phyloP scores from a whole-genome alignment of 2,113 vertebrate species.

The Brevimyrus niger region DNA sequence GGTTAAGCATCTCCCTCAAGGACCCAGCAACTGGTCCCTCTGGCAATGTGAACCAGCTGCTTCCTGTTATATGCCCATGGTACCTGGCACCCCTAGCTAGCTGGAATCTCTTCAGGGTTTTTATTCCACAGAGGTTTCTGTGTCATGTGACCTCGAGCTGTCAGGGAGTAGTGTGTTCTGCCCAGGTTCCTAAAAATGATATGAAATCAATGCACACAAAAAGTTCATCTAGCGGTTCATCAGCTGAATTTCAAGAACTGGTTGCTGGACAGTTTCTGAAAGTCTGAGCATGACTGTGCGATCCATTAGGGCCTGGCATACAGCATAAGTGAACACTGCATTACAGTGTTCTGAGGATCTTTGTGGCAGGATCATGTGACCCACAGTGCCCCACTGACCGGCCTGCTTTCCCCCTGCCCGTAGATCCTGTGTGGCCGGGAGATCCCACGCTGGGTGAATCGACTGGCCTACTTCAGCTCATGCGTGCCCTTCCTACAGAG shows the following conservation, averaged over 20 bases:
- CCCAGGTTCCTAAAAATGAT: background rate
- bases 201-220: background rate
- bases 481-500: conserved; percentile 98
- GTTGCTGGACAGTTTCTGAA: background rate
- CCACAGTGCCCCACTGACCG: background rate
- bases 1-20: background rate
- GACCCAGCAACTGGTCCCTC: background rate
- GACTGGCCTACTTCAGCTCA: conserved; percentile 98
- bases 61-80: background rate
- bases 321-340: background rate
- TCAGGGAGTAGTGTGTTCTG: background rate
- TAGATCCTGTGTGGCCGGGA: conserved; percentile 95
- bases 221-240: background rate
- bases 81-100: background rate
- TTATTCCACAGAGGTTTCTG: background rate
- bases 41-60: background rate
- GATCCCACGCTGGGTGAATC: conserved; percentile 97
- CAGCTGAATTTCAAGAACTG: background rate
- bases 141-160: background rate
- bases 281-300: background rate
- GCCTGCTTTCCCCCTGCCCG: background rate
- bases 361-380: background rate
- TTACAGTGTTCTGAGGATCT: background rate
- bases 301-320: background rate
- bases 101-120: background rate